Evolutionary conservation across 2,113 vertebrate species (phyloP), one percentile per base, ranked within the genome.

Genomic region (Calonectris borealis): DNA sequence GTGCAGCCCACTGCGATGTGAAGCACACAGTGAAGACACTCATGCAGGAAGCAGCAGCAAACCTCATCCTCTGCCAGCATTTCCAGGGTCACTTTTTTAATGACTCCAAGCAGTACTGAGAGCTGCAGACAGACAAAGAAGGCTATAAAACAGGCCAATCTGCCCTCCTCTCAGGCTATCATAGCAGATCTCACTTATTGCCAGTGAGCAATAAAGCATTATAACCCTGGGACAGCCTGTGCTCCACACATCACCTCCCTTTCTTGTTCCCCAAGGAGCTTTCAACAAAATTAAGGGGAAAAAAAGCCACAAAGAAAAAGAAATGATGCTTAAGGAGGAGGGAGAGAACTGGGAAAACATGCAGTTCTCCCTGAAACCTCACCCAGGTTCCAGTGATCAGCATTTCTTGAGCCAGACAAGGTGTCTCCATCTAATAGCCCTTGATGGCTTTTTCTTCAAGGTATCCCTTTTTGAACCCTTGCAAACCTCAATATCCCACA

Each of bases 391-490:
- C 65, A 84, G 48, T 6, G n/a, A 96, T 84, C 69, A 91, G 57
- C 73, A 42, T 52, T 93, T 93, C 78, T 88, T 87, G 48, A 83
- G 44, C 70, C 66, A 96, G 96, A 96, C 93, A 69, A 58, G 15
- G 11, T 62, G 94, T 93, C 95, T 96, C 91, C 93, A 69, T 22
- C 70, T 96, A 93, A 96, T 79, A 89, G 58, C 34, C 13, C 65
- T 94, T 81, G 48, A 94, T 78, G 61, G 48, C n/a, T 95, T 96
- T 93, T 91, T 89, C 70, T 93, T 82, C 57, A 86, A 93, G 51
- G 48, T 75, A 54, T 78, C 54, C 61, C 75, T 82, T 96, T 96
- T 89, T 94, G 83, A 95, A 87, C 49, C 68, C 57, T 26, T 89
- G 42, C n/a, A 93, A 87, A 84, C 73, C 27, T 87, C 70, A 61